These are phyloP conservation scores for Harpagus bidentatus DNA, from an alignment of 2,113 vertebrate genomes.

Conservation along the genomic window DNA sequence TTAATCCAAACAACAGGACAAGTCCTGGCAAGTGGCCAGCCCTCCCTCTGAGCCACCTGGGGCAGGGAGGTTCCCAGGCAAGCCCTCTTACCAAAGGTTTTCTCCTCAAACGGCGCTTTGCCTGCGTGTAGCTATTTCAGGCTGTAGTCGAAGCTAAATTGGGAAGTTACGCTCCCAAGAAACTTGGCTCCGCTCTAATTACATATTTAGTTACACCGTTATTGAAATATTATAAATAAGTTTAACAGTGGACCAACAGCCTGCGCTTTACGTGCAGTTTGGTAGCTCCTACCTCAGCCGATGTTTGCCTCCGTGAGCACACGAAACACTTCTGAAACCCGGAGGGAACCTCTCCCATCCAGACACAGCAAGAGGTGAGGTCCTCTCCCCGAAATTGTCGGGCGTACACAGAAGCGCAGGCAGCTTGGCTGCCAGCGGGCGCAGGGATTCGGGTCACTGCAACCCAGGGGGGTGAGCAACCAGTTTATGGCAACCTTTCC, in stretches of 20 bases:
- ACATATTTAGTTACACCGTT: neutral
- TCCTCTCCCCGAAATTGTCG: neutral
- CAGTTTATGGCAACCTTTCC: neutral
- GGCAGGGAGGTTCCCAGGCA: neutral
- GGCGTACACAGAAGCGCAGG: neutral
- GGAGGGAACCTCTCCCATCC: neutral
- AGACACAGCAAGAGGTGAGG: neutral
- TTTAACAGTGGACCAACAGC: neutral
- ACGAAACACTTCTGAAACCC: neutral
- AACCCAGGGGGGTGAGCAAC: neutral
- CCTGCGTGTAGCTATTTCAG: neutral
- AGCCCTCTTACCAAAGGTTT: neutral
- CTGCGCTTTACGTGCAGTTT: neutral
- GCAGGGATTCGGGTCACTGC: neutral
- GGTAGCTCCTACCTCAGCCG: neutral
- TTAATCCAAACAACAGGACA: neutral
- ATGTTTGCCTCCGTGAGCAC: neutral
- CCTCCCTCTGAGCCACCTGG: neutral
- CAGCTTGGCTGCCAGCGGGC: neutral
- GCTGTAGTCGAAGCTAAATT: neutral
- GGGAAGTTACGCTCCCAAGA: neutral
- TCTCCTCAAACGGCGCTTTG: neutral
- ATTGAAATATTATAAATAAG: neutral
- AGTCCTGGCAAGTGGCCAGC: constrained; percentile 22
- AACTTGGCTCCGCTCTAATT: neutral